phyloP scores from a whole-genome alignment of 2,113 vertebrate species.

The Microcebus jonahi region DNA sequence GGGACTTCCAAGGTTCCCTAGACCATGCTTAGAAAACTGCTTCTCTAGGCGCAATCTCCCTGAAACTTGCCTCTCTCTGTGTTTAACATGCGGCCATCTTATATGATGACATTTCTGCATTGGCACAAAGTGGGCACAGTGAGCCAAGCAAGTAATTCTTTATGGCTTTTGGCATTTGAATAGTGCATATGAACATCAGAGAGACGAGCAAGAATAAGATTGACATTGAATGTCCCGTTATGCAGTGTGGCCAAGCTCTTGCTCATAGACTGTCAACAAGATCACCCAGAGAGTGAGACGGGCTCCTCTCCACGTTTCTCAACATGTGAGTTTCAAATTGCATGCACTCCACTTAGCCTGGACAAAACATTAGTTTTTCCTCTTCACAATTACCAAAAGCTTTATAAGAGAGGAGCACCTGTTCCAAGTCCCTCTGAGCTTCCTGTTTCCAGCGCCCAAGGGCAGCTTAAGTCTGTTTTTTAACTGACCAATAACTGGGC shows the following conservation, averaged over 20 bases:
- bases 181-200: background rate
- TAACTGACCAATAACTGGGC: background rate
- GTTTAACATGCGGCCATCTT: background rate
- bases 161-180: background rate
- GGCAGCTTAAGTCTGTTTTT: background rate
- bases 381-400: background rate
- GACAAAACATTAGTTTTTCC: background rate
- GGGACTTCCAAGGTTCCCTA: background rate
- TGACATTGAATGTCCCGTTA: background rate
- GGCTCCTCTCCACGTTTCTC: background rate
- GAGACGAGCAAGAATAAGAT: background rate
- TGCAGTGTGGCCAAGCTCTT: constrained; percentile 15
- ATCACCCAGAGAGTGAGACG: background rate
- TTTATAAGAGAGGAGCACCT: background rate
- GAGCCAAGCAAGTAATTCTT: background rate
- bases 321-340: background rate
- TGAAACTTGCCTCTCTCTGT: background rate
- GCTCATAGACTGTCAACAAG: constrained; percentile 58
- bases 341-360: background rate
- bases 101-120: background rate
- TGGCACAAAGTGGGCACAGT: background rate
- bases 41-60: background rate
- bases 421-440: background rate
- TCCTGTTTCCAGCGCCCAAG: background rate
- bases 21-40: background rate